Conservation (phyloP, 2,888 invertebrate genomes). For the Macrophya annulata region DNA sequence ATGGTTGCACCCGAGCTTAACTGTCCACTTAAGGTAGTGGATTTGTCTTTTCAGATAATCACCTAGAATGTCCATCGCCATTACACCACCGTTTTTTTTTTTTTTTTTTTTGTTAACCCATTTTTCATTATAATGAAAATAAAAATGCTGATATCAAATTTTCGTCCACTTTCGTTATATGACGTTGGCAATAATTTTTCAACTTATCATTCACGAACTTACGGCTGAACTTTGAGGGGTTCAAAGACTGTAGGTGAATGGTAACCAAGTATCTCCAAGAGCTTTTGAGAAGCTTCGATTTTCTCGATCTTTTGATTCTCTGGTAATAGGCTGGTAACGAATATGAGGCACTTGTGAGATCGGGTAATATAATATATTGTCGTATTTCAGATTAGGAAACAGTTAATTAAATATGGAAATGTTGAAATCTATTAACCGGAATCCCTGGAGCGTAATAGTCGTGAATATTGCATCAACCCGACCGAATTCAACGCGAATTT, state of each 20-base stretch:
- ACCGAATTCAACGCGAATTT: background rate
- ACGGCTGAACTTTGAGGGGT: background rate
- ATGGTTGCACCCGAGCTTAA: background rate
- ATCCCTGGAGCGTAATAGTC: slow-evolving; percentile 32
- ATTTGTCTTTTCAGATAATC: slow-evolving; percentile 41
- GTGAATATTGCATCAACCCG: slow-evolving; percentile 34
- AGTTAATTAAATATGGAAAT: slow-evolving; percentile 43
- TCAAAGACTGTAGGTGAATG: background rate
- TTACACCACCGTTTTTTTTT: background rate
- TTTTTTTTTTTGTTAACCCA: background rate
- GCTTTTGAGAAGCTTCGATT: background rate
- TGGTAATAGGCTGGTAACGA: background rate
- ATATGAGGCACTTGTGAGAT: background rate
- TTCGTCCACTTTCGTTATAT: no score
- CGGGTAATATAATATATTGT: slow-evolving; percentile 1
- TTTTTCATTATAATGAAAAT: background rate
- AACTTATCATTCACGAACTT: background rate
- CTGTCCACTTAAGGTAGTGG: background rate
- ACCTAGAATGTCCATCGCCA: background rate
- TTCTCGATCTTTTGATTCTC: background rate
- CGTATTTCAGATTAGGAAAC: background rate
- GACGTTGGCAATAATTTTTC: background rate
- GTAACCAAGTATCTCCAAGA: background rate
- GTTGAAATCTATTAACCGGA: slow-evolving; percentile 26
- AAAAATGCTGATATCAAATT: no score